Evolutionary conservation across 2,888 invertebrate species (phyloP), one percentile per base, ranked within the genome.

Genomic region (Synergus laeviventris): DNA sequence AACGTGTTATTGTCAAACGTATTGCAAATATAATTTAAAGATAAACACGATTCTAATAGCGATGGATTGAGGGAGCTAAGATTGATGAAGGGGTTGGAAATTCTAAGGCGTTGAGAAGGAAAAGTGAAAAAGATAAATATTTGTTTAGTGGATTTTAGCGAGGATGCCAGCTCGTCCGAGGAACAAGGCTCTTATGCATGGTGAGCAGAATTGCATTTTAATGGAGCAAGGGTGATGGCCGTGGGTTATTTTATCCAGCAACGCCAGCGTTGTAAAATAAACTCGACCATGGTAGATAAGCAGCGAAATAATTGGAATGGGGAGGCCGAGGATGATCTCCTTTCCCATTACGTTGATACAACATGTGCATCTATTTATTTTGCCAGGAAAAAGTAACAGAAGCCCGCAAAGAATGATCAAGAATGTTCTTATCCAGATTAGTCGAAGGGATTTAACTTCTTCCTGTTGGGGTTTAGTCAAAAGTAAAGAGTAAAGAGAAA

Each of bases 291-390:
- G 49, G 49, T n/a, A 54, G 70, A 70, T 70, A 70, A 70, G 66
- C 66, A 66, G 49, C 16, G n/a, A 18, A 70, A 70, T 70, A 70
- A 70, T 70, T 70, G 70, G 49, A 70, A 54, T 31, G 36, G 70
- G 49, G 45, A 14, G 2, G 31, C 31, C 2, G 49, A 2, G 49
- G 70, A 70, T 70, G n/a, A 70, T 70, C 70, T 54, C 70, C 49
- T 70, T 70, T 70, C 36, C 36, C 49, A 70, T 70, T 70, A 70
- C 45, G 31, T 9, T 49, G 36, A 31, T 49, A 70, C 24, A 70
- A n/a, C 70, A 49, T 70, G 45, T 49, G 49, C 49, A 70, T 70
- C 31, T 70, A 18, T 70, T 70, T 70, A 54, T 49, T 24, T 64
- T 70, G 31, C 18, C 5, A 45, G n/a, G 2, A 49, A 49, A 54